Percentiles rank a stretch among this genome's conserved stretches.
Conservation (phyloP, 2,113 vertebrate species). For the Tetrax tetrax region DNA sequence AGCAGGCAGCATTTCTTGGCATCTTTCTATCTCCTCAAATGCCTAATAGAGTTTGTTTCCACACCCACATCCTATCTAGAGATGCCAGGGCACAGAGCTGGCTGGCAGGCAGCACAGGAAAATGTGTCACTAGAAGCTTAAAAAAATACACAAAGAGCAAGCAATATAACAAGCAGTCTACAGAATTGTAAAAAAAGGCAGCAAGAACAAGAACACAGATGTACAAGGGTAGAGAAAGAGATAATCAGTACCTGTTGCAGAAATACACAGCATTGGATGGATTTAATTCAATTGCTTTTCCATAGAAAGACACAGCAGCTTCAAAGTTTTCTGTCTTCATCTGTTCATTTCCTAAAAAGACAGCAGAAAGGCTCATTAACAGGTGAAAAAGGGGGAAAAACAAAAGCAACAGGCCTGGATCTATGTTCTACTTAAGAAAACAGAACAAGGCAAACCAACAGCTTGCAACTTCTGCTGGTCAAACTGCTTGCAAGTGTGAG, state of each 20-base stretch:
- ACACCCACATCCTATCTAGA: neutral
- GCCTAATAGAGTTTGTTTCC: neutral
- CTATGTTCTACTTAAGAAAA: neutral
- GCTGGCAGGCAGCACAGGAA: neutral
- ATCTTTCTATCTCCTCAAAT: neutral
- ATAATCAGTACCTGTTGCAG: conserved; percentile 87
- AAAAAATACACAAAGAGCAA: neutral
- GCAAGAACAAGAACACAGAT: neutral
- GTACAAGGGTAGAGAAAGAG: neutral
- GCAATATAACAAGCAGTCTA: neutral
- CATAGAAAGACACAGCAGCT: conserved; percentile 89
- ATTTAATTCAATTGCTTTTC: conserved; percentile 91
- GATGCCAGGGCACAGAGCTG: neutral
- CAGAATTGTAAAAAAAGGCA: fast-evolving
- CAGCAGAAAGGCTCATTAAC: fast-evolving
- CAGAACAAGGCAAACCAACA: neutral
- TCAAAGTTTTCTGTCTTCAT: conserved; percentile 95
- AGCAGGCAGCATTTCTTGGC: neutral
- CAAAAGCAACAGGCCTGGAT: fast-evolving
- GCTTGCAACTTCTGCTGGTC: neutral
- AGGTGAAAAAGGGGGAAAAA: fast-evolving
- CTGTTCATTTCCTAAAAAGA: conserved; percentile 88
- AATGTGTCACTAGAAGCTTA: neutral
- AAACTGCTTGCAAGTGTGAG: fast-evolving
- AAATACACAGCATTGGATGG: conserved; percentile 94